Percentiles rank a stretch among this genome's conserved stretches.
Evolutionary conservation across 2,888 invertebrate species (phyloP).

Genomic region (Athalia rosae): DNA sequence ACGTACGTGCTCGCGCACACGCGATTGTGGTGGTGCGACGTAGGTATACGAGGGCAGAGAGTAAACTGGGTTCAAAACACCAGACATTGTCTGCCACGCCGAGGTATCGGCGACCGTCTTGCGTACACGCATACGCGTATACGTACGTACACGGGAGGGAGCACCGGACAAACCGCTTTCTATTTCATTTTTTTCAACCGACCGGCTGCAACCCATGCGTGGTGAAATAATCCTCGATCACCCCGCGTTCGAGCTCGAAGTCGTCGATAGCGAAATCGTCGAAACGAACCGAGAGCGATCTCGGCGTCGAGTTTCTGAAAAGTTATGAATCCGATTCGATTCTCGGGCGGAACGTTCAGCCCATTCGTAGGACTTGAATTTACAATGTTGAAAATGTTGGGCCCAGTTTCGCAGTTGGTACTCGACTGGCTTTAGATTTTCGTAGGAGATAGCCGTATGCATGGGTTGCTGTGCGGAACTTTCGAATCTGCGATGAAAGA

Average conservation of each 20-base stretch:
- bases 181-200: conserved; percentile 64
- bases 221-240: background rate
- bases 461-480: background rate
- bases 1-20: no score
- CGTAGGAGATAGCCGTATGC: background rate
- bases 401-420: background rate
- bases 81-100: background rate
- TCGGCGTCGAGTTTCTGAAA: no score
- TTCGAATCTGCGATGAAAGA: background rate
- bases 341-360: no score
- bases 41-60: no score
- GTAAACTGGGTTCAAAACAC: conserved; percentile 17
- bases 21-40: no score
- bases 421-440: background rate
- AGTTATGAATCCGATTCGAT: no score
- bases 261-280: no score
- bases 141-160: conserved; percentile 50
- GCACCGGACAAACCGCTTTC: conserved; percentile 72
- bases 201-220: conserved; percentile 25
- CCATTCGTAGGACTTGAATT: no score
- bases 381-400: background rate
- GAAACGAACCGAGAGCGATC: no score
- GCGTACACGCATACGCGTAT: background rate
- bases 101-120: background rate
- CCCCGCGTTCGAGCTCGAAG: no score